Conservation (phyloP, 2,888 invertebrate genomes). For the Pseudanteris insignis region DNA sequence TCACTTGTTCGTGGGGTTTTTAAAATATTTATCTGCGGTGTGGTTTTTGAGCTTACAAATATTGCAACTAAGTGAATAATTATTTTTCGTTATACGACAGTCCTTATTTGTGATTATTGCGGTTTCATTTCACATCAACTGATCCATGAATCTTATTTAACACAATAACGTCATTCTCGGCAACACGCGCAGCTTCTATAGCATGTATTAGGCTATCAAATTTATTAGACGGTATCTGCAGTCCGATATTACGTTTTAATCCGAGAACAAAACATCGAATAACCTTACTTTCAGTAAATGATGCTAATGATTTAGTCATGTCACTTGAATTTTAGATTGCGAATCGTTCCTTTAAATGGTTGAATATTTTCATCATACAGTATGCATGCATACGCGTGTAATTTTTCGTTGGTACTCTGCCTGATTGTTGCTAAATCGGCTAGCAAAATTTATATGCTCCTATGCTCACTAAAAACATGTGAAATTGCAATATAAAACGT, state of each 20-base stretch:
- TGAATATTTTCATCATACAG: conserved; percentile 2
- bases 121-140: too few relatives aligned
- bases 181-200: not conserved
- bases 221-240: not conserved
- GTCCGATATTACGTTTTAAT: conserved; percentile 6
- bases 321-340: too few relatives aligned
- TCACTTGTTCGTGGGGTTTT: too few relatives aligned
- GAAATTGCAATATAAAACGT: too few relatives aligned
- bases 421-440: not conserved
- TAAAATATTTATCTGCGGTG: too few relatives aligned
- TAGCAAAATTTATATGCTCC: not conserved
- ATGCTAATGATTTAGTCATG: too few relatives aligned
- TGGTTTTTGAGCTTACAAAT: too few relatives aligned
- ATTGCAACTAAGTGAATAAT: too few relatives aligned
- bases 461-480: too few relatives aligned
- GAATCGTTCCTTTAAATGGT: not conserved
- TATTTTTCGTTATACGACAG: too few relatives aligned
- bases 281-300: not conserved
- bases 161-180: not conserved
- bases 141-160: not conserved
- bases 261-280: conserved; percentile 5
- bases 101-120: too few relatives aligned
- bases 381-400: conserved; percentile 3
- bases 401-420: not conserved
- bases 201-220: not conserved